Percentiles rank a stretch among this genome's conserved stretches.
Conservation (phyloP, 1,140 invertebrate species). For the Drosophila mojavensis region DNA sequence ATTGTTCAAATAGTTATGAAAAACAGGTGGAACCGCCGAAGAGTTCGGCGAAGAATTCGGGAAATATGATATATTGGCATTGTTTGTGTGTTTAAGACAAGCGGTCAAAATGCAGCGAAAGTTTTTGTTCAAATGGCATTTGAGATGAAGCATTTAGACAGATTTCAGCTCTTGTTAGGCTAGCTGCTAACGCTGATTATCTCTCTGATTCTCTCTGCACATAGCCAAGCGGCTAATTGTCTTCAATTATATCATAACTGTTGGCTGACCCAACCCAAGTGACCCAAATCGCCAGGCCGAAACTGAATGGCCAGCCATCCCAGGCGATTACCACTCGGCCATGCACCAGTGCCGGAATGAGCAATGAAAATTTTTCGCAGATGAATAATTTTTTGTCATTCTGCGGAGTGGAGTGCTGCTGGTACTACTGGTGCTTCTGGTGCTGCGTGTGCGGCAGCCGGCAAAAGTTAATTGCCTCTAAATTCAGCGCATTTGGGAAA, state of each 20-base stretch:
- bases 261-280: constrained; percentile 73
- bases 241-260: constrained; percentile 80
- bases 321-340: constrained; percentile 25
- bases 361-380: constrained; percentile 40
- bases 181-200: constrained; percentile 34
- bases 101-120: constrained; percentile 40
- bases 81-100: constrained; percentile 11
- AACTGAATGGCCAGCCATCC: constrained; percentile 47
- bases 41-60: background rate
- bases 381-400: constrained; percentile 60
- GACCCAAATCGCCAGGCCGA: constrained; percentile 66
- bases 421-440: background rate
- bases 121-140: constrained; percentile 25
- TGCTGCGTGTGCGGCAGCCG: constrained; percentile 45
- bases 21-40: background rate
- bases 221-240: constrained; percentile 60
- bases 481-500: constrained; percentile 79
- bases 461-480: constrained; percentile 69
- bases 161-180: constrained; percentile 36
- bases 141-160: constrained; percentile 6
- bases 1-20: constrained; percentile 5
- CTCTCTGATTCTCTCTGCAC: constrained; percentile 30
- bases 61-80: constrained; percentile 23
- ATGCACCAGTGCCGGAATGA: constrained; percentile 24
- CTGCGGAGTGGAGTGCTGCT: constrained; percentile 35